Conservation (phyloP, 2,113 vertebrate species). For the Rhinopomastus cyanomelas region DNA sequence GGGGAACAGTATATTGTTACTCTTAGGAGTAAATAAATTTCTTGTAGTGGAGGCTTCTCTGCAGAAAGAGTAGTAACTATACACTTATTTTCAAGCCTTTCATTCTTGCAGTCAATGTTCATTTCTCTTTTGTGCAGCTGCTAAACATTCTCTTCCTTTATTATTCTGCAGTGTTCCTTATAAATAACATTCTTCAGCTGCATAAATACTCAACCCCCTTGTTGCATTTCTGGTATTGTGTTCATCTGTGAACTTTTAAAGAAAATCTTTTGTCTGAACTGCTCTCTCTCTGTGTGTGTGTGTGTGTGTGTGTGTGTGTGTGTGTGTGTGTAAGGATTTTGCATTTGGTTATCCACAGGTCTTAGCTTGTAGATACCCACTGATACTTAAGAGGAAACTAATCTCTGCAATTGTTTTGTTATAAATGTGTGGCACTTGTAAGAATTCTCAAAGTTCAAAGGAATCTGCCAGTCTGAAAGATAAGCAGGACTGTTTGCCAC, state of each 20-base stretch:
- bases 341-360: neutral
- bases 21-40: neutral
- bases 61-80: neutral
- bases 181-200: neutral
- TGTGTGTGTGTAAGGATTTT: neutral
- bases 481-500: neutral
- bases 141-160: neutral
- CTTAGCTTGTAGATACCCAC: neutral
- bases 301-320: neutral
- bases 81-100: neutral
- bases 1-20: neutral
- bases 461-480: neutral
- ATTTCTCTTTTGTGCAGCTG: neutral
- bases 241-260: neutral
- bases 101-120: neutral
- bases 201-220: neutral
- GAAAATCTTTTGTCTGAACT: neutral
- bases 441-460: neutral
- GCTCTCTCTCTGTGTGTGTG: neutral
- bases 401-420: neutral
- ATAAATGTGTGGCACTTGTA: neutral
- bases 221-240: neutral
- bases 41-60: neutral
- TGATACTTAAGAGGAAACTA: neutral
- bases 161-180: neutral